Base-by-base conservation (phyloP, 2,888 invertebrate genomes). In the Lampropteryx suffumata region DNA sequence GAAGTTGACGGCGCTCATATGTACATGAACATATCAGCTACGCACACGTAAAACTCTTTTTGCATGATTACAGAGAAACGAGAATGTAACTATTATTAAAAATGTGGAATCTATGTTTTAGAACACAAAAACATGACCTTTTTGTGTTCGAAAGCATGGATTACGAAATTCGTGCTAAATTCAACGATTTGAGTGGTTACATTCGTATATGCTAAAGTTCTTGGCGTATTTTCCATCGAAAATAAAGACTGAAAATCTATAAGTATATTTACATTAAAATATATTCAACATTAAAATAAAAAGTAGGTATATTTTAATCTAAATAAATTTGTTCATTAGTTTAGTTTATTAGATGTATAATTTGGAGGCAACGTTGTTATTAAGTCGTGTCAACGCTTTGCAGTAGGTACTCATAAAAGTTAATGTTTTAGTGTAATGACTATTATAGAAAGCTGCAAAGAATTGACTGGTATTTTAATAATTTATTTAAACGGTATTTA, bases 1-100 rank as follows among this genome's bases (percentile, higher is more conserved):
- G 83, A 86, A 67, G 78, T 76, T 34, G 84, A 84, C 58, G 75
- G 73, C 3, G 81, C 84, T 0, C 90, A 90, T 62, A 76, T 90
- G 80, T 91, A 91, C 50, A 91, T 91, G 83, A 91, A 90, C 61
- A 86, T 91, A 69, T 87, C 90, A 10, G 82, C 90, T 32, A 80
- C 90, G 7, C 86, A 87, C 55, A 80, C 83, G 28, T 86, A 76
- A 35, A 27, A 1, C 17, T 3, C 17, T 17, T 17, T 17, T 17
- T 17, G 17, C 17, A 17, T 17, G 17, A 4, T 3, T 4, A 17
- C 17, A 3, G 17, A 17, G 4, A 17, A 17, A 17, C 17, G 17
- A n/a, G n/a, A n/a, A n/a, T n/a, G n/a, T n/a, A n/a, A n/a, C n/a
- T n/a, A n/a, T n/a, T n/a, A n/a, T n/a, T n/a, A n/a, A n/a, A n/a